Percentiles rank a stretch among this genome's conserved stretches.
Evolutionary conservation across 2,797 vertebrate genomes (phyloP).

Genomic region (Cuniculus paca): DNA sequence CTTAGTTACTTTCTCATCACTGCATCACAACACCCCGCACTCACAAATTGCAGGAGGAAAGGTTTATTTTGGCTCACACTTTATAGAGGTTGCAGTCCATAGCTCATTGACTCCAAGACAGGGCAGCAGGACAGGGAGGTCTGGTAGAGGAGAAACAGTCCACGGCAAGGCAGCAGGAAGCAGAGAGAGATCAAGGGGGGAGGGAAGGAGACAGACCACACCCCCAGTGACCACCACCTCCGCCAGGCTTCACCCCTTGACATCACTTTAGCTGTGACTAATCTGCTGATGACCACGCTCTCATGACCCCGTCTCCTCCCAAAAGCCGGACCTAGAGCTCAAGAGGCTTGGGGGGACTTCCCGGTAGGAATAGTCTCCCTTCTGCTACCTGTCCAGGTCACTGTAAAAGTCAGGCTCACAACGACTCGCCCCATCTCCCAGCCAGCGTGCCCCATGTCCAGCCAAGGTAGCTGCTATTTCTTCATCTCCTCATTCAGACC

Average conservation of each 20-base stretch:
- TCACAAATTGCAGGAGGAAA: background rate
- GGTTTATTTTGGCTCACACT: background rate
- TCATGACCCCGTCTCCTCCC: background rate
- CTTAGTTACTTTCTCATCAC: background rate
- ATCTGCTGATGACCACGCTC: background rate
- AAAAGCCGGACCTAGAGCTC: background rate
- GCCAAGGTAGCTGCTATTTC: background rate
- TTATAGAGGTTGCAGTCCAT: background rate
- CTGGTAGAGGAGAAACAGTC: background rate
- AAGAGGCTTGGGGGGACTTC: background rate
- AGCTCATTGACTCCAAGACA: background rate
- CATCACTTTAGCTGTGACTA: background rate
- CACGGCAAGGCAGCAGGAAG: background rate
- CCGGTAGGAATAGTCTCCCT: background rate
- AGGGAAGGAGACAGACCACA: background rate
- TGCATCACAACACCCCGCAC: background rate
- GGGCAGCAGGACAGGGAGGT: too few species aligned
- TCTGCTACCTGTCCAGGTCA: background rate
- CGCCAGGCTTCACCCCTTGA: background rate
- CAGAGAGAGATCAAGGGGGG: background rate
- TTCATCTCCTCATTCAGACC: background rate
- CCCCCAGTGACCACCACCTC: too few species aligned
- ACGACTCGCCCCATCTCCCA: background rate
- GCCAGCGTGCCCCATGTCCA: background rate
- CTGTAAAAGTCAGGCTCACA: background rate